A percentile compares a stretch with the other conserved stretches of the same genome.
Conservation (phyloP, 2,797 vertebrate genomes). For the Chanos chanos region DNA sequence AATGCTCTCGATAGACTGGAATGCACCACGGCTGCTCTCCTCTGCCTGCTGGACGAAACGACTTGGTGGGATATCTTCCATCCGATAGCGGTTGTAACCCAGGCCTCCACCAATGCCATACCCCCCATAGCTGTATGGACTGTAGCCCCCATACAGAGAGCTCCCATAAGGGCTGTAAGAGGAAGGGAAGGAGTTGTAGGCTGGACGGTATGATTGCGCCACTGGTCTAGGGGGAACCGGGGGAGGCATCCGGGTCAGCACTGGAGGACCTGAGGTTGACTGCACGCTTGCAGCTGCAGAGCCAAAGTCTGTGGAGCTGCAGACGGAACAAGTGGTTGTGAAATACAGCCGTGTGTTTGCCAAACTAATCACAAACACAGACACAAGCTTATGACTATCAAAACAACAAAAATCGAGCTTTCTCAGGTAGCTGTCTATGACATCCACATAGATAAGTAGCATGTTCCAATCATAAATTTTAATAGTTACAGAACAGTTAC, state of each 20-base stretch:
- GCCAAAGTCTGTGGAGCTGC: slow-evolving; percentile 82
- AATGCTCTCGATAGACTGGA: slow-evolving; percentile 97
- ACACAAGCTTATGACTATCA: too few relatives aligned
- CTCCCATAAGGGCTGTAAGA: slow-evolving; percentile 84
- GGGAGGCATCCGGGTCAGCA: slow-evolving; percentile 77
- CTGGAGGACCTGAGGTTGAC: slow-evolving; percentile 65
- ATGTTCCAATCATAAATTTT: too few relatives aligned
- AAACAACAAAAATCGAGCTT: too few relatives aligned
- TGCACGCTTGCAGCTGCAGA: slow-evolving; percentile 53
- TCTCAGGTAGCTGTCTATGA: too few relatives aligned
- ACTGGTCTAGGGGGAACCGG: slow-evolving; percentile 83
- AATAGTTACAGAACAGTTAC: too few relatives aligned
- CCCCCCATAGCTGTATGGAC: slow-evolving; percentile 74
- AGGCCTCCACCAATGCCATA: slow-evolving; percentile 71
- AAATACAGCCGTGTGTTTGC: neutral
- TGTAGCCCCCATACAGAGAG: slow-evolving; percentile 85
- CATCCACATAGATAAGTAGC: too few relatives aligned
- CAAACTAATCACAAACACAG: neutral
- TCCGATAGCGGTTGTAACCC: slow-evolving; percentile 78
- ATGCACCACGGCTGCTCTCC: slow-evolving; percentile 94
- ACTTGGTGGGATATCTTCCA: slow-evolving; percentile 83
- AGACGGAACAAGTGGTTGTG: neutral
- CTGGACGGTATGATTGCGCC: slow-evolving; percentile 81
- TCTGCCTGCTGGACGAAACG: slow-evolving; percentile 95
- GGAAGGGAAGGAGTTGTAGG: slow-evolving; percentile 79